phyloP scores from a whole-genome alignment of 1,140 invertebrate genomes.

The Atopsyche davidsoni region DNA sequence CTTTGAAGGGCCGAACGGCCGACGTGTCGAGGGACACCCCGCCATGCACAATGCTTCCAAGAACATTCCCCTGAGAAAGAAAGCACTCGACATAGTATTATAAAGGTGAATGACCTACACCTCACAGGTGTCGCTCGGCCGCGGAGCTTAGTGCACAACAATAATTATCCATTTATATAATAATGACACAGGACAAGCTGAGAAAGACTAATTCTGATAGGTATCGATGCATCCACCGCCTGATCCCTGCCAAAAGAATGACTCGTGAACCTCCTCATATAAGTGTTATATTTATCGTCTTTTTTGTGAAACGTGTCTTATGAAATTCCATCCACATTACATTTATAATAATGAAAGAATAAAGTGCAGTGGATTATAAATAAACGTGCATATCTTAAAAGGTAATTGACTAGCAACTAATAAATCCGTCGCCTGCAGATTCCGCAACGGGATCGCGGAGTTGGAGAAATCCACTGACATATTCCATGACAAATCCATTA shows the following conservation, averaged over 20 bases:
- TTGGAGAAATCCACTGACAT: too few relatives aligned
- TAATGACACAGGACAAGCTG: conserved; percentile 19
- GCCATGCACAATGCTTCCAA: not conserved
- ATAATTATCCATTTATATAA: conserved; percentile 12
- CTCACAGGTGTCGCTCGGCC: conserved; percentile 11
- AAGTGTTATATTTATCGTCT: conserved; percentile 7
- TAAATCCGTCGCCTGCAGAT: conserved; percentile 53
- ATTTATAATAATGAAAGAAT: conserved; percentile 45
- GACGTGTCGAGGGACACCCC: not conserved
- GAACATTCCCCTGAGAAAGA: not conserved
- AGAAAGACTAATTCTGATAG: conserved; percentile 14
- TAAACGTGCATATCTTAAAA: conserved; percentile 52
- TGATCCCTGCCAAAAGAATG: too few relatives aligned
- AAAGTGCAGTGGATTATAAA: conserved; percentile 52
- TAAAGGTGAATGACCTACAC: conserved; percentile 27
- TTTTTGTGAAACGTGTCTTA: conserved; percentile 44
- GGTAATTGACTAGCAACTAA: conserved; percentile 50
- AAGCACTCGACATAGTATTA: conserved; percentile 30
- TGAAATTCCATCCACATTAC: conserved; percentile 49
- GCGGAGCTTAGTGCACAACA: conserved; percentile 19
- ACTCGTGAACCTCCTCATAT: too few relatives aligned
- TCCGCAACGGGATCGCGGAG: too few relatives aligned
- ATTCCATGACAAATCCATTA: too few relatives aligned
- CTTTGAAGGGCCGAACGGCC: not conserved
- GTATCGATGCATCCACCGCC: too few relatives aligned